A percentile compares a stretch with the other conserved stretches of the same genome.
Conservation (phyloP, 2,888 invertebrate genomes). For the Blastobasis adustella region DNA sequence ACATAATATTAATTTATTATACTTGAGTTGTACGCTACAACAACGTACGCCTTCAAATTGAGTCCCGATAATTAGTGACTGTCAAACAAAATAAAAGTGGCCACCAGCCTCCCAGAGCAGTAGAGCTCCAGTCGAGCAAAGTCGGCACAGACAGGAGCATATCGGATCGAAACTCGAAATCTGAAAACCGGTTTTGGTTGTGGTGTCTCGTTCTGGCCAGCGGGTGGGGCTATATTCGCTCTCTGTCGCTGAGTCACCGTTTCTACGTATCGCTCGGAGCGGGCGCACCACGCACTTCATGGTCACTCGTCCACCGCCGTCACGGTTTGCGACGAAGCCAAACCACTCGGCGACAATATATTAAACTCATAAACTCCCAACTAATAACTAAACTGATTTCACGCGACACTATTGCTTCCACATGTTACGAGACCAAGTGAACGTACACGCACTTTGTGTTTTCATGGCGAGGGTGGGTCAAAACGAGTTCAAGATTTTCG, state of each 20-base stretch:
- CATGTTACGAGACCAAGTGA: slow-evolving; percentile 24
- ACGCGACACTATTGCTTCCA: slow-evolving; percentile 28
- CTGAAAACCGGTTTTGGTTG: slow-evolving; percentile 62
- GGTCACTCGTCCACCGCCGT: slow-evolving; percentile 70
- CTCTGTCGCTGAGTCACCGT: slow-evolving; percentile 68
- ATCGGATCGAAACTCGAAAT: slow-evolving; percentile 74
- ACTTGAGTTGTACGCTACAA: no score
- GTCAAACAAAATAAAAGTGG: slow-evolving; percentile 16
- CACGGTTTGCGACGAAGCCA: slow-evolving; percentile 62
- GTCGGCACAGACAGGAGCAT: slow-evolving; percentile 66
- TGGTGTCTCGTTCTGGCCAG: slow-evolving; percentile 45
- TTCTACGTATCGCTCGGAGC: slow-evolving; percentile 61
- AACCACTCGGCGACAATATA: slow-evolving; percentile 60
- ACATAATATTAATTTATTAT: no score
- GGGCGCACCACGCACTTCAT: slow-evolving; percentile 70
- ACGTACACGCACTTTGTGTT: neutral
- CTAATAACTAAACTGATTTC: slow-evolving; percentile 54
- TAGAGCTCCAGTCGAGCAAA: slow-evolving; percentile 48
- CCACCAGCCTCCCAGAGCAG: neutral
- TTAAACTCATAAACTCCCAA: slow-evolving; percentile 42
- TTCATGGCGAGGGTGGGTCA: no score
- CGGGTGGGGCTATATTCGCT: slow-evolving; percentile 38
- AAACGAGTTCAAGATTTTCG: no score
- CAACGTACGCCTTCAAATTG: slow-evolving; percentile 19
- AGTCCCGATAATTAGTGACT: slow-evolving; percentile 16